These are phyloP conservation scores for Peromyscus maniculatus DNA, from an alignment of 2,113 vertebrate genomes.

Conservation along the genomic window DNA sequence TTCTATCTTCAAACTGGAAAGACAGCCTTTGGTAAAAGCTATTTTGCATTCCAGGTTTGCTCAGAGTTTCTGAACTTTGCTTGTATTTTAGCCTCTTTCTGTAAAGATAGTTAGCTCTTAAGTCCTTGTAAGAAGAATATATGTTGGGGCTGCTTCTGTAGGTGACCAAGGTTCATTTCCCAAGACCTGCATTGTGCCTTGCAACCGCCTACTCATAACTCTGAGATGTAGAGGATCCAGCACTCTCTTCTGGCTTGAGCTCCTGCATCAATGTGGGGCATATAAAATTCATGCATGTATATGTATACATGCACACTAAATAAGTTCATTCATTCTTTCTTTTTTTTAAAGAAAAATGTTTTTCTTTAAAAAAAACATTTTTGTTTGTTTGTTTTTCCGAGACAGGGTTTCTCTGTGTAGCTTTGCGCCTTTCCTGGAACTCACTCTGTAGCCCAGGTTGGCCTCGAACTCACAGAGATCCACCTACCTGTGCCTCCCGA, in stretches of 20 bases:
- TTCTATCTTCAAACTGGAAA: not conserved
- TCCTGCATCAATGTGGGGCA: not conserved
- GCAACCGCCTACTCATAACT: not conserved
- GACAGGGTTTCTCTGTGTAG: no score
- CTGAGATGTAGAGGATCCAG: not conserved
- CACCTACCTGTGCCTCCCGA: no score
- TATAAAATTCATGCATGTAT: not conserved
- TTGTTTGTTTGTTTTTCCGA: no score
- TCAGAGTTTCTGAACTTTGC: not conserved
- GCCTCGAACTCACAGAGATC: no score
- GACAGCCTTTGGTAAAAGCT: not conserved
- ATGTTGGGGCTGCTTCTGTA: not conserved
- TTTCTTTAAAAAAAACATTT: no score
- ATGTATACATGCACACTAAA: not conserved
- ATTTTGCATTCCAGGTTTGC: not conserved
- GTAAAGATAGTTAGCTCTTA: not conserved
- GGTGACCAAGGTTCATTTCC: not conserved
- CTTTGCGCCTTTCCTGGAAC: no score
- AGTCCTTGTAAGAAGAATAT: not conserved
- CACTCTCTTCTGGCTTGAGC: not conserved
- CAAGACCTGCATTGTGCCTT: not conserved
- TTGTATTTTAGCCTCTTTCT: not conserved
- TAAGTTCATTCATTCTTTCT: not conserved
- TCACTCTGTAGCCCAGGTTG: no score
- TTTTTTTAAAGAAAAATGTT: no score